A percentile compares a stretch with the other conserved stretches of the same genome.
Evolutionary conservation across 2,888 invertebrate genomes (phyloP).

Genomic region (Spodoptera exigua): DNA sequence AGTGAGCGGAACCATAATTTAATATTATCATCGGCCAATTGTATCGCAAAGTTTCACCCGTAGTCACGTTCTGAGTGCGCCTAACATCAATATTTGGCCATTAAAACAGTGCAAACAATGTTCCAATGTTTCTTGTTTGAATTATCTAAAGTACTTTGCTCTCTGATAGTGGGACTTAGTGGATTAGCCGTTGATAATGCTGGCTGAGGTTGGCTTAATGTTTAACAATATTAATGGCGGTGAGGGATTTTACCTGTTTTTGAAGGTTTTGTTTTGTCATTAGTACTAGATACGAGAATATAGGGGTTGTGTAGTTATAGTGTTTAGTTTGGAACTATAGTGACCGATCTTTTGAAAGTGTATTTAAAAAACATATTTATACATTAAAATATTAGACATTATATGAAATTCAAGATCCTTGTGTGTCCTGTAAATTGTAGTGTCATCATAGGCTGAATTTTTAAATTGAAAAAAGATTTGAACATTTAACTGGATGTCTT

Average conservation of each 20-base stretch:
- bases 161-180: conserved; percentile 46
- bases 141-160: conserved; percentile 56
- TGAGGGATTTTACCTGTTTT: conserved; percentile 16
- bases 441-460: too few relatives aligned
- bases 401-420: too few relatives aligned
- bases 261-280: not conserved
- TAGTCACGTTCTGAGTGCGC: conserved; percentile 63
- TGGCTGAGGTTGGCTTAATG: conserved; percentile 31
- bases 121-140: conserved; percentile 66
- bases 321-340: too few relatives aligned
- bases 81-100: conserved; percentile 72
- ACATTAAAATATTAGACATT: too few relatives aligned
- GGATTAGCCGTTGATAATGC: conserved; percentile 46
- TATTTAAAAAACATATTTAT: too few relatives aligned
- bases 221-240: conserved; percentile 23
- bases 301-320: too few relatives aligned
- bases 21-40: conserved; percentile 38
- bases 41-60: conserved; percentile 50
- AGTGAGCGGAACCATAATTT: conserved; percentile 24
- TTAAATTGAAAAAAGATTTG: too few relatives aligned
- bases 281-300: too few relatives aligned
- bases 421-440: too few relatives aligned
- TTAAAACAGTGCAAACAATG: conserved; percentile 70
- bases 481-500: too few relatives aligned
- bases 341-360: too few relatives aligned